phyloP scores from a whole-genome alignment of 1,140 invertebrate species.

The Olivierus martensii region DNA sequence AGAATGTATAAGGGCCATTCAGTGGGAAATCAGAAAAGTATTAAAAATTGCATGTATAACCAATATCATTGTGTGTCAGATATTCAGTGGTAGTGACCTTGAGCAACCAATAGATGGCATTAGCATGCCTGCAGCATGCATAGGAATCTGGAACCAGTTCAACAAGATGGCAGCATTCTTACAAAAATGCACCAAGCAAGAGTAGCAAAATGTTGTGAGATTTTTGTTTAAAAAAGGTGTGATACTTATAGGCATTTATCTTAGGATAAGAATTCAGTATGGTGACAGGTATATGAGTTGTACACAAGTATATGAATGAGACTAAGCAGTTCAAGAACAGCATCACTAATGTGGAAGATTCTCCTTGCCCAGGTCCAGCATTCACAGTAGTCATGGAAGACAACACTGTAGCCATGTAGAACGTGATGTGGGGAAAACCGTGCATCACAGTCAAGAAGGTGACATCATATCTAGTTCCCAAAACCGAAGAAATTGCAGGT shows the following conservation, averaged over 20 bases:
- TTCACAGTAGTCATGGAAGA: background rate
- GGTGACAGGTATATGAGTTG: background rate
- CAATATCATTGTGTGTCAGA: too few species aligned
- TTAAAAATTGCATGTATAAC: too few species aligned
- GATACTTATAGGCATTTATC: background rate
- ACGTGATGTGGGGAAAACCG: background rate
- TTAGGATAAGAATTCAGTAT: background rate
- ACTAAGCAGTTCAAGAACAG: background rate
- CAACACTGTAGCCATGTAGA: background rate
- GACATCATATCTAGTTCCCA: too few species aligned
- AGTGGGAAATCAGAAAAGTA: too few species aligned
- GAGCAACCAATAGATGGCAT: too few species aligned
- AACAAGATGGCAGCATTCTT: background rate
- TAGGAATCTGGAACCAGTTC: background rate
- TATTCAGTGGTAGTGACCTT: too few species aligned
- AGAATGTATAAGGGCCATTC: too few species aligned
- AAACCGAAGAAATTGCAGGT: background rate
- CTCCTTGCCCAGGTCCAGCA: background rate
- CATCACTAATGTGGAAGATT: background rate
- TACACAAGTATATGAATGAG: background rate
- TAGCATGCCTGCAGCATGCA: too few species aligned
- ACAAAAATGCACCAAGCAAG: background rate
- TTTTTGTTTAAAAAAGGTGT: background rate
- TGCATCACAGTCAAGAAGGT: background rate
- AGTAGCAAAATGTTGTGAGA: background rate